Percentiles rank a stretch among this genome's conserved stretches.
Evolutionary conservation across 2,113 vertebrate species (phyloP).

Genomic region (Mesitornis unicolor): DNA sequence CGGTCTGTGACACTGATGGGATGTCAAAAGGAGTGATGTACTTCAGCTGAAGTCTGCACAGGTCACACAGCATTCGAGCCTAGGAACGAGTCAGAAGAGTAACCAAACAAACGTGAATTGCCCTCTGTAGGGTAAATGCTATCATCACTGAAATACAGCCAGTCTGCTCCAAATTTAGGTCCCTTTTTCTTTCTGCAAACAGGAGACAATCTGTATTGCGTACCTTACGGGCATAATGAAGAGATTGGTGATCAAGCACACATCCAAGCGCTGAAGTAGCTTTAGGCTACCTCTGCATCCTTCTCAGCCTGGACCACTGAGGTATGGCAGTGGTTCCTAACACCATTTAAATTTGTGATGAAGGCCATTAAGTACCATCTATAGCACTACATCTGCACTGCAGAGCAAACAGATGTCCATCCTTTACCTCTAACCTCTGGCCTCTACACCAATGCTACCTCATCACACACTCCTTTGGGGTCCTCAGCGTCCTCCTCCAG

Average conservation of each 20-base stretch:
- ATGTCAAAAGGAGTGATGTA: neutral
- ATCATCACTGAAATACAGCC: neutral
- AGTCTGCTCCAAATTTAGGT: neutral
- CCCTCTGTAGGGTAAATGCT: neutral
- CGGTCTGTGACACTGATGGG: neutral
- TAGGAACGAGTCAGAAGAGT: neutral
- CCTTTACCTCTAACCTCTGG: neutral
- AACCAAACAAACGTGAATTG: neutral
- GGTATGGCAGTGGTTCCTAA: neutral
- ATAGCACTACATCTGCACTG: neutral
- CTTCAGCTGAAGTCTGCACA: neutral
- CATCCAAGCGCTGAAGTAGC: neutral
- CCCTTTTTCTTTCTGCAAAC: neutral
- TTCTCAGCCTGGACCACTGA: neutral
- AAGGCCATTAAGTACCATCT: neutral
- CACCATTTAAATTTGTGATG: neutral
- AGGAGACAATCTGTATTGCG: neutral
- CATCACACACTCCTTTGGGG: neutral
- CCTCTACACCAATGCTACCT: neutral
- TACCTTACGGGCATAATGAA: neutral
- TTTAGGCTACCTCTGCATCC: neutral
- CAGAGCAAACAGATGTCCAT: neutral
- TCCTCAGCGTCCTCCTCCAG: neutral
- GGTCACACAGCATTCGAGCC: neutral
- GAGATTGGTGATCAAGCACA: neutral